Conservation (phyloP, 2,113 vertebrate species). For the Hyperopisus bebe region DNA sequence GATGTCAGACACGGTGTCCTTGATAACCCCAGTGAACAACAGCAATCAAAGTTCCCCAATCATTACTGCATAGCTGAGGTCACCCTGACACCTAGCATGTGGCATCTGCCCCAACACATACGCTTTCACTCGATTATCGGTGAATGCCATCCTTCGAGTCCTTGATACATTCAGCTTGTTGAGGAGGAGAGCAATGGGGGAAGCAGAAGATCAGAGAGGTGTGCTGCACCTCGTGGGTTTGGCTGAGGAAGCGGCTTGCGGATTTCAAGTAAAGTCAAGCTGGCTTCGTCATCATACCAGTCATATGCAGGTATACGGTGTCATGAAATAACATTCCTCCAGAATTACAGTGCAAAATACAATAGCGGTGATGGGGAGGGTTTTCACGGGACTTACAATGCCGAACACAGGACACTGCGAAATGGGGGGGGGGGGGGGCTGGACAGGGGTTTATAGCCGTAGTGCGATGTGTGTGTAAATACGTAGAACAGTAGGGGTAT, state of each 20-base stretch:
- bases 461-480: background rate
- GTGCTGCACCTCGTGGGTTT: background rate
- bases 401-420: background rate
- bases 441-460: background rate
- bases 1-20: background rate
- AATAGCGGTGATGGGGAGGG: background rate
- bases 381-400: background rate
- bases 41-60: background rate
- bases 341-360: background rate
- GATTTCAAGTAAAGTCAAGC: background rate
- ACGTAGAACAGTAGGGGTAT: background rate
- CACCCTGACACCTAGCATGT: background rate
- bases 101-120: background rate
- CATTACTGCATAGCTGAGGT: background rate
- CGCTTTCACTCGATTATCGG: background rate
- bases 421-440: background rate
- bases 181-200: background rate
- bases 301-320: background rate
- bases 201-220: background rate
- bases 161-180: background rate
- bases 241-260: background rate
- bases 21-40: constrained; percentile 5
- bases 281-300: background rate
- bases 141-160: background rate
- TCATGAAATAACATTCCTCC: background rate